A percentile compares a stretch with the other conserved stretches of the same genome.
Evolutionary conservation across 2,113 vertebrate genomes (phyloP).

Genomic region (Piprites chloris): DNA sequence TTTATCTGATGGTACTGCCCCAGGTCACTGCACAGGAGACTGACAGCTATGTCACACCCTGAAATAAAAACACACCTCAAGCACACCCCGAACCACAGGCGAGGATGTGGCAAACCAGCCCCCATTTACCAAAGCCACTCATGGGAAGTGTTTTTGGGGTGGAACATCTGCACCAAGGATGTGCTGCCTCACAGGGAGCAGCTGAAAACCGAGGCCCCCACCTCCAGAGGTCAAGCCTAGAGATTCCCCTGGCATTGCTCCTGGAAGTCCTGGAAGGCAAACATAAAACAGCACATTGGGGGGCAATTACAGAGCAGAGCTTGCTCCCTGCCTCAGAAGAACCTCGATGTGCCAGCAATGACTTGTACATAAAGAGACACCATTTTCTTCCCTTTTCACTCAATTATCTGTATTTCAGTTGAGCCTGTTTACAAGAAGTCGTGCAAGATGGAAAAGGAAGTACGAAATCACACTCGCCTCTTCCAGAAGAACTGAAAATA

Average conservation of each 20-base stretch:
- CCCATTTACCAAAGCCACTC: background rate
- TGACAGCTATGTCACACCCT: fast-evolving
- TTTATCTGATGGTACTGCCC: background rate
- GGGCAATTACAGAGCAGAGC: background rate
- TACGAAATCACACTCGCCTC: background rate
- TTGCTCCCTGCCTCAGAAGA: background rate
- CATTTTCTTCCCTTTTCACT: background rate
- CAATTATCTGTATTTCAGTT: slow-evolving; percentile 16
- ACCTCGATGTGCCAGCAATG: background rate
- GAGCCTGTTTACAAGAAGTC: background rate
- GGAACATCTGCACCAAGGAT: background rate
- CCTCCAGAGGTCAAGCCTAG: background rate
- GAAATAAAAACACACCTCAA: background rate
- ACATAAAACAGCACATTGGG: background rate
- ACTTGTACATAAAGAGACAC: background rate
- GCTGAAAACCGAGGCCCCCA: background rate
- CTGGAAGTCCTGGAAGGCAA: background rate
- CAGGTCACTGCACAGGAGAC: background rate
- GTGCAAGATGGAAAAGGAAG: background rate
- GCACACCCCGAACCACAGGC: fast-evolving
- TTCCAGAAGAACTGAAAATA: background rate
- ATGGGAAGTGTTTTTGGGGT: fast-evolving
- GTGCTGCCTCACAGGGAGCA: background rate
- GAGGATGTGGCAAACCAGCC: background rate
- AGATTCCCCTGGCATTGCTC: background rate